These are phyloP conservation scores for Saccopteryx bilineata DNA, from an alignment of 2,113 vertebrate species.

Conservation along the genomic window DNA sequence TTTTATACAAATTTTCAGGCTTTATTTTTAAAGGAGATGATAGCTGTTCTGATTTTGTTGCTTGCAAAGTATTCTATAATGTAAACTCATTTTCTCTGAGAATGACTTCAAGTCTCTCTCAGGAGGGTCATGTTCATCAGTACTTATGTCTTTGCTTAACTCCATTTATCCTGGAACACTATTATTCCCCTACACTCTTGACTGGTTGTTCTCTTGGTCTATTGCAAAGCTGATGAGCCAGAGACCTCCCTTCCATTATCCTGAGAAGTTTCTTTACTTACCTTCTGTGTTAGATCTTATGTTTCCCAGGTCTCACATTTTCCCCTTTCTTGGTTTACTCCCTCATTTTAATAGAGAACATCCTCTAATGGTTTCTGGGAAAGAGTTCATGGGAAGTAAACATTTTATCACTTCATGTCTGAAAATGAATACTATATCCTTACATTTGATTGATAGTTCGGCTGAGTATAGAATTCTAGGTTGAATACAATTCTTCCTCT, in stretches of 20 bases:
- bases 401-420: background rate
- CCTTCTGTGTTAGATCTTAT: background rate
- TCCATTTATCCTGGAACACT: background rate
- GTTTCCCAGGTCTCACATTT: background rate
- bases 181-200: background rate
- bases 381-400: background rate
- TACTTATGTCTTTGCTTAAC: background rate
- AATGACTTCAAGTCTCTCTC: background rate
- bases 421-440: background rate
- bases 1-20: background rate
- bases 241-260: background rate
- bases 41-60: background rate
- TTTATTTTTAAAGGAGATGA: background rate
- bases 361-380: background rate
- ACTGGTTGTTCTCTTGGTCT: background rate
- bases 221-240: background rate
- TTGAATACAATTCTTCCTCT: background rate
- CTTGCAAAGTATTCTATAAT: background rate
- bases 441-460: background rate
- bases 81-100: slow-evolving; percentile 20
- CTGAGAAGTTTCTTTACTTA: background rate
- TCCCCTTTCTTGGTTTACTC: background rate
- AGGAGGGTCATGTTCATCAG: background rate
- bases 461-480: background rate
- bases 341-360: background rate